phyloP scores from a whole-genome alignment of 1,140 invertebrate genomes.

The Phocides pigmalion region DNA sequence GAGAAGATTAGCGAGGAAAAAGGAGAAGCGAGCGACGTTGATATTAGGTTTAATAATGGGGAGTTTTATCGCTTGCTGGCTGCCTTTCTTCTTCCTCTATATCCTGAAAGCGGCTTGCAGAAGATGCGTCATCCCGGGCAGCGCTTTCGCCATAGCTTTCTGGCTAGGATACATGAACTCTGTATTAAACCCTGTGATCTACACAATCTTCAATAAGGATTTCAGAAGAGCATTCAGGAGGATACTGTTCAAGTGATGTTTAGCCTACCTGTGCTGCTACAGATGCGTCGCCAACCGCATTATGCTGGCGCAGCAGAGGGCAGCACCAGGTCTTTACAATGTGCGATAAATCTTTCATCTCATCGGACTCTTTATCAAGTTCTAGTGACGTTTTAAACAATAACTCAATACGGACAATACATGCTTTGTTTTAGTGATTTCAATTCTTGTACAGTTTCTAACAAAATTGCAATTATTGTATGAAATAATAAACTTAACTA shows the following conservation, averaged over 20 bases:
- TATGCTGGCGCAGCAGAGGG: slow-evolving; percentile 84
- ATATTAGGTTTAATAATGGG: slow-evolving; percentile 99
- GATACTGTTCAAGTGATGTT: slow-evolving; percentile 97
- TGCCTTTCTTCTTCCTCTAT: slow-evolving; percentile 98
- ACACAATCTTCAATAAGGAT: slow-evolving; percentile 99
- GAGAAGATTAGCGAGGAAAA: slow-evolving; percentile 95
- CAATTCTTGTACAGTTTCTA: not conserved
- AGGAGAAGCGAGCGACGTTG: slow-evolving; percentile 98
- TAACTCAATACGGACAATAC: slow-evolving; percentile 2
- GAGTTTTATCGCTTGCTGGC: slow-evolving; percentile 99
- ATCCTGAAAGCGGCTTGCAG: slow-evolving; percentile 93
- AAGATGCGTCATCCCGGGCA: slow-evolving; percentile 90
- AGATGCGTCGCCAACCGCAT: slow-evolving; percentile 85
- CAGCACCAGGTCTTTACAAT: slow-evolving; percentile 85
- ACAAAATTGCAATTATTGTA: slow-evolving; percentile 17
- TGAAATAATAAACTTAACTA: not conserved
- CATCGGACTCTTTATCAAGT: slow-evolving; percentile 19
- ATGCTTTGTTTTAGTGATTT: not conserved
- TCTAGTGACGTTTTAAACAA: slow-evolving; percentile 22
- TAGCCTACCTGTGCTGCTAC: slow-evolving; percentile 90
- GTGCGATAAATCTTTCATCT: slow-evolving; percentile 62
- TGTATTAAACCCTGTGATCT: slow-evolving; percentile 98
- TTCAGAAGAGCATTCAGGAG: slow-evolving; percentile 97
- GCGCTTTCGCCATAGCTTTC: slow-evolving; percentile 97
- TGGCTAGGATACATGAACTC: slow-evolving; percentile 99